These are phyloP conservation scores for Trachops cirrhosus DNA, from an alignment of 2,797 vertebrate genomes.

Conservation along the genomic window DNA sequence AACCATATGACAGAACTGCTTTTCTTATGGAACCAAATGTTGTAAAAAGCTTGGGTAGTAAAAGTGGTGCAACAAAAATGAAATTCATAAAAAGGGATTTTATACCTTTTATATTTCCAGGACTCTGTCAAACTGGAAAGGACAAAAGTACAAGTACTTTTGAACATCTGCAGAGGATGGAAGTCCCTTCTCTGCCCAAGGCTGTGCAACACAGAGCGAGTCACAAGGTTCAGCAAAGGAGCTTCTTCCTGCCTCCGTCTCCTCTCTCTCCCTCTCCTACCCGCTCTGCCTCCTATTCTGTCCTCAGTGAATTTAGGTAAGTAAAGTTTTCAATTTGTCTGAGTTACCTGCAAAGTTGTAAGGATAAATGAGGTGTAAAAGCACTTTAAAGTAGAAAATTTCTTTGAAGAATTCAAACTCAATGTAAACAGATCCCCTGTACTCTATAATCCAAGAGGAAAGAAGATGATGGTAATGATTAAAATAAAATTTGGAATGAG, in stretches of 20 bases:
- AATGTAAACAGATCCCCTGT: conserved; percentile 49
- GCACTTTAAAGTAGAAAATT: conserved; percentile 50
- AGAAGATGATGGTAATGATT: neutral
- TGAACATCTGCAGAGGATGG: neutral
- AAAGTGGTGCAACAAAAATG: neutral
- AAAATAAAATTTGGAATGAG: neutral
- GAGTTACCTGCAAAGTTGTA: conserved; percentile 69
- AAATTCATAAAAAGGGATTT: conserved; percentile 45
- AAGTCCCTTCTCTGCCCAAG: neutral
- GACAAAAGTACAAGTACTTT: neutral
- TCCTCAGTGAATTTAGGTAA: conserved; percentile 24
- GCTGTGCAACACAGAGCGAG: neutral
- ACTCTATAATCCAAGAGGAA: conserved; percentile 20
- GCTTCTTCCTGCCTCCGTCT: neutral
- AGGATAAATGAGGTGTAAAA: conserved; percentile 71
- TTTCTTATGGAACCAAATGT: conserved; percentile 58
- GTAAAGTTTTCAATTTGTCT: conserved; percentile 68
- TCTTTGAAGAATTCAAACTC: conserved; percentile 61
- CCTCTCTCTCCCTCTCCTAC: neutral
- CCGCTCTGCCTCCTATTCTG: neutral
- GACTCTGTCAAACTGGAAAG: neutral
- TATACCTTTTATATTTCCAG: conserved; percentile 32
- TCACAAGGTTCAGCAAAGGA: neutral
- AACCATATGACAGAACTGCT: conserved; percentile 71
- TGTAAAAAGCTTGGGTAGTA: conserved; percentile 49